These are phyloP conservation scores for Gephyroberyx darwinii DNA, from an alignment of 2,797 vertebrate genomes.

Conservation along the genomic window DNA sequence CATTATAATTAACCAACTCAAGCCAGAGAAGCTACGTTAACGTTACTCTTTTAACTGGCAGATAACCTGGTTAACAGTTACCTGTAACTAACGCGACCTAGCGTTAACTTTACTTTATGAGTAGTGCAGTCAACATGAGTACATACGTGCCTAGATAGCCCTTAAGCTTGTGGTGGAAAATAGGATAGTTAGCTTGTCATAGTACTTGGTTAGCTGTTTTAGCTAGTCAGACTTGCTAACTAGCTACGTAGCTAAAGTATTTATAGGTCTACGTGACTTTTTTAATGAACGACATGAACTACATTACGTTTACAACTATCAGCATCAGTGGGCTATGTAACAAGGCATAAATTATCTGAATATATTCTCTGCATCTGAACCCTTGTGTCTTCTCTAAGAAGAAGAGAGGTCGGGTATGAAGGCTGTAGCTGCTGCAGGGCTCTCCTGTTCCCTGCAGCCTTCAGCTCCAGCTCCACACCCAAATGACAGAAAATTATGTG, in stretches of 20 bases:
- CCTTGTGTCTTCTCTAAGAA: neutral
- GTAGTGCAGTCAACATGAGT: too few relatives aligned
- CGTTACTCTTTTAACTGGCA: neutral
- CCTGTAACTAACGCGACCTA: neutral
- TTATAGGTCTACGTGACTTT: too few relatives aligned
- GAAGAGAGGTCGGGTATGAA: too few relatives aligned
- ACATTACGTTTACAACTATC: too few relatives aligned
- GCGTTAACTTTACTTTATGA: neutral
- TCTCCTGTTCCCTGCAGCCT: neutral
- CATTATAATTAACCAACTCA: too few relatives aligned
- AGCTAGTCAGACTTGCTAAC: neutral
- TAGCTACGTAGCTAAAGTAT: neutral
- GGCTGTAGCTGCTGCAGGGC: neutral
- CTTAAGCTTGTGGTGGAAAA: neutral
- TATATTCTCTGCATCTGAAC: neutral
- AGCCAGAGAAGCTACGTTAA: neutral
- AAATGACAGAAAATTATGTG: too few relatives aligned
- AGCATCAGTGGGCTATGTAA: neutral
- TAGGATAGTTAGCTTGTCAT: neutral
- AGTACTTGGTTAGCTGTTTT: neutral
- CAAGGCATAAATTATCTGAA: neutral
- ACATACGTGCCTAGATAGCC: too few relatives aligned
- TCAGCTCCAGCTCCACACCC: neutral
- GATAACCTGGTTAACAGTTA: too few relatives aligned
- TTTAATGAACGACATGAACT: too few relatives aligned